A percentile compares a stretch with the other conserved stretches of the same genome.
phyloP scores from a whole-genome alignment of 1,140 invertebrate species.

The Globodera rostochiensis region DNA sequence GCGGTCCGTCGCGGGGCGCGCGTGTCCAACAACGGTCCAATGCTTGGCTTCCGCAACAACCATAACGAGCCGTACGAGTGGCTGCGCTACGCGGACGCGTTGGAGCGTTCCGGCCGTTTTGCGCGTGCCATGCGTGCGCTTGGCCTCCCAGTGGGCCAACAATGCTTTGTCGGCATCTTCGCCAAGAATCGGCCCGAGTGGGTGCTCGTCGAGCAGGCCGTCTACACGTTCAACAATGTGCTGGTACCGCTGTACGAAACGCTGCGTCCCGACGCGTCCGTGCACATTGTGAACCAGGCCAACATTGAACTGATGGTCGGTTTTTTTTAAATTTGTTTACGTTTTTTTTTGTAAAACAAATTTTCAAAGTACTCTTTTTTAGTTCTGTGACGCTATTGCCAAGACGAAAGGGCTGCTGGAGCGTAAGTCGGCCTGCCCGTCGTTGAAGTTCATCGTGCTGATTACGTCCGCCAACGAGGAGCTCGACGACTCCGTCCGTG shows the following conservation, averaged over 20 bases:
- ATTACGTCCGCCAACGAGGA: constrained; percentile 71
- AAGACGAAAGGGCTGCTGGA: constrained; percentile 74
- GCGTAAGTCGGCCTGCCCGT: constrained; percentile 75
- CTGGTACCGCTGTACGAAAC: constrained; percentile 95
- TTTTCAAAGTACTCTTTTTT: neutral
- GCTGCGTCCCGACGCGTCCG: constrained; percentile 88
- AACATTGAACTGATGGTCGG: constrained; percentile 68
- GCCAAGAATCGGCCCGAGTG: constrained; percentile 66
- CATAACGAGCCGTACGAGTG: constrained; percentile 80
- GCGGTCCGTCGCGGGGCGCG: constrained; percentile 78
- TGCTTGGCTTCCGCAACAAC: constrained; percentile 64
- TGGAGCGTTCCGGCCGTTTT: constrained; percentile 44
- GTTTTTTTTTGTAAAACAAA: neutral
- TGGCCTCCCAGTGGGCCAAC: constrained; percentile 41
- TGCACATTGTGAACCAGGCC: constrained; percentile 93
- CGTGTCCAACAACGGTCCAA: constrained; percentile 65
- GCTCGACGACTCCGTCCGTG: constrained; percentile 76
- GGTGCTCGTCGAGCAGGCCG: constrained; percentile 53
- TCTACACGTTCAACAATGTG: constrained; percentile 79
- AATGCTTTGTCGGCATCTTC: constrained; percentile 66
- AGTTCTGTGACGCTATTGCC: constrained; percentile 25
- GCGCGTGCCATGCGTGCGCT: constrained; percentile 44
- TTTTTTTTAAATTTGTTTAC: neutral
- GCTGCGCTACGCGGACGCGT: constrained; percentile 87
- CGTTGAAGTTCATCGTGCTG: constrained; percentile 80